These are phyloP conservation scores for Lutjanus campechanus DNA, from an alignment of 2,797 vertebrate species.

Conservation along the genomic window DNA sequence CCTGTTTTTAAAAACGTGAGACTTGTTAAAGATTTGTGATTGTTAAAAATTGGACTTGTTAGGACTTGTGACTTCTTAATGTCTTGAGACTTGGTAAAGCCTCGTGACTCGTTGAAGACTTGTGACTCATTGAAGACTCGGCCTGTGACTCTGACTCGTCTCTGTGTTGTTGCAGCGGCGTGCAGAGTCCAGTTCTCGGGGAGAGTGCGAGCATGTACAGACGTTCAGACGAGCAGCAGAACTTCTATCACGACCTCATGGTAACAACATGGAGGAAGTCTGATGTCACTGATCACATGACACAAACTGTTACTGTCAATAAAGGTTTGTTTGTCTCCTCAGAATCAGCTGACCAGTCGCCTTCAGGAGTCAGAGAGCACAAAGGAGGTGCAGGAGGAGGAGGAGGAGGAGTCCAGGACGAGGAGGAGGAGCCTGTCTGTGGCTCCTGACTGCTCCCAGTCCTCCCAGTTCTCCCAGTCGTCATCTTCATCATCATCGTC, in stretches of 20 bases:
- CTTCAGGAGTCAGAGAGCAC: conserved; percentile 81
- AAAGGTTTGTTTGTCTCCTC: neutral
- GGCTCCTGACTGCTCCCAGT: conserved; percentile 11
- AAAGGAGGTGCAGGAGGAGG: conserved; percentile 44
- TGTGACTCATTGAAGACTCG: no score
- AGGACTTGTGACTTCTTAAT: neutral
- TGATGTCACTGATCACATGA: neutral
- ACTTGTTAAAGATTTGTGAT: neutral
- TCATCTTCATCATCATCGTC: conserved; percentile 50
- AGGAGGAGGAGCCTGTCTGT: conserved; percentile 37
- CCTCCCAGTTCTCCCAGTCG: neutral
- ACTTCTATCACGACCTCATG: conserved; percentile 91
- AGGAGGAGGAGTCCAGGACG: conserved; percentile 27
- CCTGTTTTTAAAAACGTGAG: no score
- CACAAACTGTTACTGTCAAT: neutral
- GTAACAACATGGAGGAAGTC: conserved; percentile 72
- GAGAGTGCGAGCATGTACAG: conserved; percentile 82
- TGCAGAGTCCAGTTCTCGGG: conserved; percentile 81
- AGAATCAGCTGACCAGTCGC: conserved; percentile 92
- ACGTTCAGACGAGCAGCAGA: conserved; percentile 77
- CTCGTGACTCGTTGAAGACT: no score
- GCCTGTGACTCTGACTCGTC: no score
- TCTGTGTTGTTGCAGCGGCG: conserved; percentile 37
- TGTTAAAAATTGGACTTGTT: no score
- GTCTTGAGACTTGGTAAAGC: no score